Percentiles rank a stretch among this genome's conserved stretches.
phyloP scores from a whole-genome alignment of 2,113 vertebrate species.

The Seriola dumerili region DNA sequence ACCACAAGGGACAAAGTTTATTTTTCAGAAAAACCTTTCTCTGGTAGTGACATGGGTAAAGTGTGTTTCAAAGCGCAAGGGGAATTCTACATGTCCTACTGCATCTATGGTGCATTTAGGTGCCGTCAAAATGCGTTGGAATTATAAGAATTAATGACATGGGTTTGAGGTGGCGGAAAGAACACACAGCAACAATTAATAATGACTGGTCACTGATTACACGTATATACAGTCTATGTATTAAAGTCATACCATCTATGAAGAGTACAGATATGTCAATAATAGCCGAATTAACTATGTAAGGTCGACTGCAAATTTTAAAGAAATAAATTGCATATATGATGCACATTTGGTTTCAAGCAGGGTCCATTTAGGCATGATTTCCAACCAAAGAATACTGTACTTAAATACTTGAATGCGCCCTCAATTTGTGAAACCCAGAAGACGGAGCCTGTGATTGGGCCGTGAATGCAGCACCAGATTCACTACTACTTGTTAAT shows the following conservation, averaged over 20 bases:
- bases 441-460: conserved; percentile 42
- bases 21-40: neutral
- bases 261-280: neutral
- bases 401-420: conserved; percentile 37
- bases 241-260: neutral
- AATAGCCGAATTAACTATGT: neutral
- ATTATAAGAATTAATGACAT: neutral
- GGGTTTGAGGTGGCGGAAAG: neutral
- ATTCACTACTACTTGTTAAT: conserved; percentile 24
- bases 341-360: too few relatives aligned
- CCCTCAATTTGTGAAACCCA: neutral
- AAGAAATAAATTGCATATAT: neutral
- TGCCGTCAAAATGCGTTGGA: neutral
- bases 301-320: neutral
- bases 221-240: neutral
- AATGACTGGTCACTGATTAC: neutral
- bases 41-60: neutral
- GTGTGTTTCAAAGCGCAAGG: neutral
- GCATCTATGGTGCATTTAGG: conserved; percentile 5
- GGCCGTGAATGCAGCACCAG: conserved; percentile 70
- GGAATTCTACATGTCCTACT: conserved; percentile 26
- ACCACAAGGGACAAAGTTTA: neutral
- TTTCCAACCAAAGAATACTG: neutral
- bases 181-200: neutral
- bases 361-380: too few relatives aligned